Evolutionary conservation across 1,140 invertebrate species (phyloP), one percentile per base, ranked within the genome.

Genomic region (Campodea augens): DNA sequence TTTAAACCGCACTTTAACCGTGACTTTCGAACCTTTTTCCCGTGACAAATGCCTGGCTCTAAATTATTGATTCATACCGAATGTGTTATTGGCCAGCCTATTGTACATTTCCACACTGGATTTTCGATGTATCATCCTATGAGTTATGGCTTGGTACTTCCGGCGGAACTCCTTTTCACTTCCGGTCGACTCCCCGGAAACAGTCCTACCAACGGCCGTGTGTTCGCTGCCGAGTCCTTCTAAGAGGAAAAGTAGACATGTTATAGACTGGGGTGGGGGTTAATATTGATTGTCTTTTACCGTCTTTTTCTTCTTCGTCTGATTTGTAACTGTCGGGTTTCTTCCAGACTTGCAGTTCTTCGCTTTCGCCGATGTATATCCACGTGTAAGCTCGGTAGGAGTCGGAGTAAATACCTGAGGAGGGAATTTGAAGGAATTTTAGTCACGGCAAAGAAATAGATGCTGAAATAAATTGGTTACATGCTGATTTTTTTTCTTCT

Each of bases 71-170:
- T n/a, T n/a, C 70, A 74, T 66, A 91, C 87, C 81, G 57, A 92
- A 88, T 40, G 74, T 76, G 52, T 84, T 85, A 19, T 77, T 74
- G 13, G 80, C 75, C 52, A 90, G 75, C 47, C 85, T 70, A 57
- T 78, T 77, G 55, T 89, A 89, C 73, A 90, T 83, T 63, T 92
- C 86, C 13, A 86, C 73, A 54, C 81, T 87, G n/a, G 83, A 85
- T 59, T 88, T 85, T 45, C 87, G 68, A 62, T 92, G 87, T 0
- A 92, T 81, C 65, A 92, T 78, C 38, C 86, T 71, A 62, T 88
- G 86, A 4, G 86, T 84, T 27, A 88, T 73, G 5, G 80, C 77
- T 51, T 87, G 81, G 56, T 89, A 91, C 47, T 78, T 77, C 57
- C 84, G 78, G 43, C 74, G 71, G 58, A 92, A 92, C 49, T 80